These are phyloP conservation scores for Potorous gilbertii DNA, from an alignment of 2,797 vertebrate species.

Conservation along the genomic window DNA sequence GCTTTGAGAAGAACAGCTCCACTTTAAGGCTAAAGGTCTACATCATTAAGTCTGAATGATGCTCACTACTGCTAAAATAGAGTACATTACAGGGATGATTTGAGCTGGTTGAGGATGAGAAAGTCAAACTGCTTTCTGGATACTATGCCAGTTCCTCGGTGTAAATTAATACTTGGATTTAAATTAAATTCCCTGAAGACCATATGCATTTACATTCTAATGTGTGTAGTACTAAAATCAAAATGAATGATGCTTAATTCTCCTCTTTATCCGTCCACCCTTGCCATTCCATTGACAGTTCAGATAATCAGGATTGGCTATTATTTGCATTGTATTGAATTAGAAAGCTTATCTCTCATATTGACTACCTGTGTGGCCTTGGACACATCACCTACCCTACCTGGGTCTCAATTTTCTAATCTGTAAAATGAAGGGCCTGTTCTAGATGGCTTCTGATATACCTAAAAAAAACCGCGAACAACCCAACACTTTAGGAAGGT, in stretches of 20 bases:
- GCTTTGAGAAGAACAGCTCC: not conserved
- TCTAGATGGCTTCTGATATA: not conserved
- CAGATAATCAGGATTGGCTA: not conserved
- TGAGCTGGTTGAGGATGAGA: not conserved
- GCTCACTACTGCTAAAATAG: not conserved
- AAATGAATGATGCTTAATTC: not conserved
- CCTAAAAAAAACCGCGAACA: not conserved
- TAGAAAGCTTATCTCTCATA: not conserved
- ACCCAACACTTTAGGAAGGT: not conserved
- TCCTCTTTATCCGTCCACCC: not conserved
- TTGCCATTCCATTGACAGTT: not conserved
- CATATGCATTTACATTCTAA: not conserved
- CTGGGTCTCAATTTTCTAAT: not conserved
- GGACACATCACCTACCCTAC: not conserved
- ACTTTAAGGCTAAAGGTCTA: not conserved
- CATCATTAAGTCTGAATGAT: not conserved
- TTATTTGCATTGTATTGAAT: not conserved
- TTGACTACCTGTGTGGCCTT: not conserved
- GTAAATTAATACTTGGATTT: not conserved
- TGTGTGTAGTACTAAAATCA: not conserved
- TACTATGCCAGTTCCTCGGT: not conserved
- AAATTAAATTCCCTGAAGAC: not conserved
- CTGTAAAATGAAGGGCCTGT: not conserved
- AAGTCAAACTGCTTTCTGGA: not conserved
- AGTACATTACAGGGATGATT: not conserved